phyloP scores from a whole-genome alignment of 2,888 invertebrate species.

The Cryptophagus acutangulus region DNA sequence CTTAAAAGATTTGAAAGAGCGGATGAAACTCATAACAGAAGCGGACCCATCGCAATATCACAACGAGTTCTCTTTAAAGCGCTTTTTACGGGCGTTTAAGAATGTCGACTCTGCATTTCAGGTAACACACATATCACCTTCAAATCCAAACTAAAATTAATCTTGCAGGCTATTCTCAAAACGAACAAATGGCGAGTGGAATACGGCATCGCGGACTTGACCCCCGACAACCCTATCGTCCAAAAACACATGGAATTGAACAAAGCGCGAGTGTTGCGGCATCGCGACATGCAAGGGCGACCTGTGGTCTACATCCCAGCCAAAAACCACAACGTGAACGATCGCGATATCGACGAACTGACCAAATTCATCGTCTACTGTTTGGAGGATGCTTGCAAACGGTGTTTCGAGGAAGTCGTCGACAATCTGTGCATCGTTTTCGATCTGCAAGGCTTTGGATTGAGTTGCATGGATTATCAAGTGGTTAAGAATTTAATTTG shows the following conservation, averaged over 20 bases:
- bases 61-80: constrained; percentile 65
- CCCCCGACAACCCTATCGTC: constrained; percentile 51
- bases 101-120: constrained; percentile 70
- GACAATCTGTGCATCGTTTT: constrained; percentile 78
- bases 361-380: constrained; percentile 75
- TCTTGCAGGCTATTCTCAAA: constrained; percentile 64
- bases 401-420: constrained; percentile 72
- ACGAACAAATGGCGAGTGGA: constrained; percentile 76
- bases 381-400: constrained; percentile 72
- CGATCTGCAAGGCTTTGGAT: constrained; percentile 67
- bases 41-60: constrained; percentile 72
- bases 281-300: constrained; percentile 67
- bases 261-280: constrained; percentile 65
- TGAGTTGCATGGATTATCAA: constrained; percentile 77
- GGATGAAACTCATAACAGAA: constrained; percentile 67
- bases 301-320: constrained; percentile 77
- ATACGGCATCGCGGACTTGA: constrained; percentile 62
- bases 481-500: constrained; percentile 74
- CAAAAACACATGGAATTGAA: constrained; percentile 55
- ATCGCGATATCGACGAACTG: constrained; percentile 69
- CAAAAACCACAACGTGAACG: constrained; percentile 67
- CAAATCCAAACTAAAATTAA: constrained; percentile 6
- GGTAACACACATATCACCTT: constrained; percentile 45
- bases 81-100: constrained; percentile 71
- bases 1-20: constrained; percentile 61